Evolutionary conservation across 2,888 invertebrate genomes (phyloP).

Genomic region (Synergus itoensis): DNA sequence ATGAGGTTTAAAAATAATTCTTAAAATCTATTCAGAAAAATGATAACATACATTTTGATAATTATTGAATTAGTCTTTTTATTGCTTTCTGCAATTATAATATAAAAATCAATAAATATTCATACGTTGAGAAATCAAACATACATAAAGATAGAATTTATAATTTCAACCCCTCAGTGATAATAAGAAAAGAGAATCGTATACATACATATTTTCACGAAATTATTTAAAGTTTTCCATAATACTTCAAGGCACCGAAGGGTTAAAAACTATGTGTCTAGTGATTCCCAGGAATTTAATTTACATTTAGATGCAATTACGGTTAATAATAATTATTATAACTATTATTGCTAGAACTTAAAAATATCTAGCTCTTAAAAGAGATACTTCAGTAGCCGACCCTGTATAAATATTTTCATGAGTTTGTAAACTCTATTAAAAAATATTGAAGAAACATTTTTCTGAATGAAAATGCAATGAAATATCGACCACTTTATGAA

Average conservation of each 20-base stretch:
- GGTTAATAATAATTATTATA: neutral
- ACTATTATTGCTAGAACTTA: constrained; percentile 1
- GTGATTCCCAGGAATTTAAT: neutral
- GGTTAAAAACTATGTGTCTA: neutral
- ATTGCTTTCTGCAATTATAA: constrained; percentile 12
- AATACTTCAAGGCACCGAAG: neutral
- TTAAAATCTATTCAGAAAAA: neutral
- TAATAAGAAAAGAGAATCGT: neutral
- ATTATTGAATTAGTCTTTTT: neutral
- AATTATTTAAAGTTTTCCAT: neutral
- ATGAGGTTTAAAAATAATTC: too few species aligned
- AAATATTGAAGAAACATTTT: constrained; percentile 16
- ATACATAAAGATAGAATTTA: neutral
- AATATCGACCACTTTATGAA: constrained; percentile 18
- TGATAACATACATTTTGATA: neutral
- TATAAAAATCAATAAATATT: neutral
- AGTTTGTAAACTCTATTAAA: constrained; percentile 12
- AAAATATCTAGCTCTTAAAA: constrained; percentile 7
- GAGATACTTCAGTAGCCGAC: neutral
- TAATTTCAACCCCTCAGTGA: neutral
- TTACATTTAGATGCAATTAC: neutral
- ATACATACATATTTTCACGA: neutral
- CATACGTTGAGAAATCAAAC: neutral
- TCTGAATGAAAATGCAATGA: constrained; percentile 9
- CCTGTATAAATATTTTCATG: constrained; percentile 9